phyloP scores from a whole-genome alignment of 2,797 vertebrate species.

The Nothura maculosa region DNA sequence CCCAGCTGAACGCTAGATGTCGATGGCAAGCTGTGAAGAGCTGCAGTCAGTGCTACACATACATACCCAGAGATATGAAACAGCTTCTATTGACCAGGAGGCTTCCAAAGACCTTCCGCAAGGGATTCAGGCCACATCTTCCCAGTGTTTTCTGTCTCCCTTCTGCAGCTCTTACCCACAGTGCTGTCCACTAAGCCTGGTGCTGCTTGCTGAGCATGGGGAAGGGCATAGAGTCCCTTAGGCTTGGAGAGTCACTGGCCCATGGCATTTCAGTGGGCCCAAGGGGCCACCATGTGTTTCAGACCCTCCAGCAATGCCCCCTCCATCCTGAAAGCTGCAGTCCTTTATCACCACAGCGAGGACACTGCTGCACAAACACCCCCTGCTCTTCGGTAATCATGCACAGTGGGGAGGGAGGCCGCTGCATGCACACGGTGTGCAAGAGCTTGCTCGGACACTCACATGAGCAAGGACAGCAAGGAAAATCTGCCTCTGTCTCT shows the following conservation, averaged over 20 bases:
- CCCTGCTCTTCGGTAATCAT: not conserved
- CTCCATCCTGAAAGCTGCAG: not conserved
- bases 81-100: not conserved
- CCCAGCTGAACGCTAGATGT: not conserved
- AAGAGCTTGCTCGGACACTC: not conserved
- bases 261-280: not conserved
- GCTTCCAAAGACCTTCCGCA: not conserved
- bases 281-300: not conserved
- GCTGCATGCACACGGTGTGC: not conserved
- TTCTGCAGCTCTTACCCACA: not conserved
- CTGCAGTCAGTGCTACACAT: not conserved
- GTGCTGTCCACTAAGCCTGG: not conserved
- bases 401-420: not conserved
- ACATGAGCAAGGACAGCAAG: too few species aligned
- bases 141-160: not conserved
- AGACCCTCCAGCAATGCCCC: not conserved
- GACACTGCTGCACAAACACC: not conserved
- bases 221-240: not conserved
- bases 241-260: not conserved
- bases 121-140: not conserved
- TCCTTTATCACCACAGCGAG: not conserved
- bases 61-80: not conserved
- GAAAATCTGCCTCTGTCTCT: not conserved
- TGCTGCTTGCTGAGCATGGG: not conserved
- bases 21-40: not conserved